Evolutionary conservation across 2,888 invertebrate genomes (phyloP).

Genomic region (Laspeyria flexula): DNA sequence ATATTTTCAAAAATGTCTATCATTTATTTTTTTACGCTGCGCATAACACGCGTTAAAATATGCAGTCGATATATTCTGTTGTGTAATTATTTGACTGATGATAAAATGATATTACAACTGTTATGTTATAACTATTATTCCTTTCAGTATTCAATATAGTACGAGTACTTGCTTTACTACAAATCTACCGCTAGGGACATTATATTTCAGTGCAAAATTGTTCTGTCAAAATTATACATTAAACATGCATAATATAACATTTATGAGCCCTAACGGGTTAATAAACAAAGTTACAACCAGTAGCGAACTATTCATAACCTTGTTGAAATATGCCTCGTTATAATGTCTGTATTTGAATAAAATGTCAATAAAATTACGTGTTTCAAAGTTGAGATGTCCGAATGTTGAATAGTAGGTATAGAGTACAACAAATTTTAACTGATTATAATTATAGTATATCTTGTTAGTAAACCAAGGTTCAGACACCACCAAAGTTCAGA

Average conservation of each 20-base stretch:
- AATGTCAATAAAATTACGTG: background rate
- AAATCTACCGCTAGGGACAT: background rate
- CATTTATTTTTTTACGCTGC: too few relatives aligned
- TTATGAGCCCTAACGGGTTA: conserved; percentile 17
- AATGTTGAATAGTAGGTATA: too few relatives aligned
- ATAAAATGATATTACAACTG: too few relatives aligned
- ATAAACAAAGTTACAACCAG: conserved; percentile 5
- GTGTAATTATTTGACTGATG: too few relatives aligned
- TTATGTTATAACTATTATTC: background rate
- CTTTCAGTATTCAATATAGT: background rate
- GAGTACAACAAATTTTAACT: too few relatives aligned
- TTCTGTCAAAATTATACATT: background rate
- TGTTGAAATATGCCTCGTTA: conserved; percentile 4
- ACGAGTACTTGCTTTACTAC: too few relatives aligned
- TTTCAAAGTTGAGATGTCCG: background rate
- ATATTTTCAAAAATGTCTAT: too few relatives aligned
- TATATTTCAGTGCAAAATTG: background rate
- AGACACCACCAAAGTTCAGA: too few relatives aligned
- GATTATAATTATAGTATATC: too few relatives aligned
- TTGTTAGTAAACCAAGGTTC: too few relatives aligned
- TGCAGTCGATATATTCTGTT: too few relatives aligned
- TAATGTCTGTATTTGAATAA: conserved; percentile 11
- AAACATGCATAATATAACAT: conserved; percentile 10
- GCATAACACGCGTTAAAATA: too few relatives aligned
- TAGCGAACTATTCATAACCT: conserved; percentile 10